Base-by-base conservation (phyloP, 2,888 invertebrate genomes). In the Agrotis segetum region DNA sequence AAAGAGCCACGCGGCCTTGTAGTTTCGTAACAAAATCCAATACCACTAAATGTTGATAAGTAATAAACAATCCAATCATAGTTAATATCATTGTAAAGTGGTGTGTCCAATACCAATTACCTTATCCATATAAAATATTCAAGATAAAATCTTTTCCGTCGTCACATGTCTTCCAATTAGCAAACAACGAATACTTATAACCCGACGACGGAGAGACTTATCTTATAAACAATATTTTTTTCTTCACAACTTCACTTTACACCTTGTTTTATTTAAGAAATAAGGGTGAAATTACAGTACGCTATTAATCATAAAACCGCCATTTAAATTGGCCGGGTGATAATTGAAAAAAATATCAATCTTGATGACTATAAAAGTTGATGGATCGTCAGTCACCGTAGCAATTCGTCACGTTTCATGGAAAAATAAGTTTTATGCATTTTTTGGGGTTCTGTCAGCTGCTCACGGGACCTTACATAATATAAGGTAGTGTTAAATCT, bases 261-360 rank as follows among this genome's bases (percentile, higher is more conserved):
- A 80, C 76, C 76, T 77, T 64, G 49, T 66, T 17, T 7, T 19
- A 50, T 17, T 7, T 19, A 50, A 46, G 52, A 70, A 60, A 71
- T 71, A 55, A 60, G 65, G 58, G 55, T 46, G 50, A 64, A 69
- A 70, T 71, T 74, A 76, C 70, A 71, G 71, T 81, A 65, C 13
- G 0, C 59, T 50, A 76, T 79, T 53, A 63, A 79, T 85, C 77
- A 79, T 71, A 72, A 84, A 71, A 77, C 60, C 67, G 58, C 56
- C 47, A 46, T 55, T 70, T 59, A 40, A 71, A 53, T 60, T 59
- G n/a, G 47, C 44, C 64, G 65, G 44, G 63, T 64, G 62, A 62
- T 85, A 80, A 84, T 77, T 82, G 75, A 72, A 24, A 58, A 79
- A 82, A 84, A 75, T 11, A 40, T 40, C 70, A 59, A 76, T 72